A percentile compares a stretch with the other conserved stretches of the same genome.
Conservation (phyloP, 1,140 invertebrate genomes). For the Plutomurus gul region DNA sequence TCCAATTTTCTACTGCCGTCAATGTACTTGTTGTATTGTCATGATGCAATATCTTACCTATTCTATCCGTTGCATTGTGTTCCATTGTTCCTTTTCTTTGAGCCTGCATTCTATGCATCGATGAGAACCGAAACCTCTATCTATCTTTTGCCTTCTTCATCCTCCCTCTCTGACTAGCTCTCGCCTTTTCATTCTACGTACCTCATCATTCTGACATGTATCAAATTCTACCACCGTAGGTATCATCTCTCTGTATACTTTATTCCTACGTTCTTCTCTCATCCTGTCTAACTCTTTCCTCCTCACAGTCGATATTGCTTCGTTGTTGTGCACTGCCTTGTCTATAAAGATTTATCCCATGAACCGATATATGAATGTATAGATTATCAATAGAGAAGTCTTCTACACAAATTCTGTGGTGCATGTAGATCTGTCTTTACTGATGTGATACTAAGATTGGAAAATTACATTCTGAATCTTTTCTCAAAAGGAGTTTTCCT, state of each 20-base stretch:
- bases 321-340: too few relatives aligned
- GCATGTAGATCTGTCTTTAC: too few relatives aligned
- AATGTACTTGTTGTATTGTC: slow-evolving; percentile 19
- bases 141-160: background rate
- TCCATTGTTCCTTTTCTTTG: background rate
- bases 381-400: too few relatives aligned
- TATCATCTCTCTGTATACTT: background rate
- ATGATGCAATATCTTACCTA: background rate
- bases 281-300: background rate
- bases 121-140: too few relatives aligned
- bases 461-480: too few relatives aligned
- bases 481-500: too few relatives aligned
- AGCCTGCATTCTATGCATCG: background rate
- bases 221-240: background rate
- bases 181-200: background rate
- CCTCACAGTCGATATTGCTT: too few relatives aligned
- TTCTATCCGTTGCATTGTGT: background rate
- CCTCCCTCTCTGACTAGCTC: background rate
- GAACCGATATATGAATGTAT: too few relatives aligned
- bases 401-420: too few relatives aligned
- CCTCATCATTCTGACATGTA: background rate
- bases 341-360: too few relatives aligned
- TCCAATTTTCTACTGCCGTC: slow-evolving; percentile 23
- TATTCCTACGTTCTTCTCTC: background rate
- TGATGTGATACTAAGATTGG: too few relatives aligned